Evolutionary conservation across 1,140 invertebrate species (phyloP).

Genomic region (Hyposmocoma kahamanoa): DNA sequence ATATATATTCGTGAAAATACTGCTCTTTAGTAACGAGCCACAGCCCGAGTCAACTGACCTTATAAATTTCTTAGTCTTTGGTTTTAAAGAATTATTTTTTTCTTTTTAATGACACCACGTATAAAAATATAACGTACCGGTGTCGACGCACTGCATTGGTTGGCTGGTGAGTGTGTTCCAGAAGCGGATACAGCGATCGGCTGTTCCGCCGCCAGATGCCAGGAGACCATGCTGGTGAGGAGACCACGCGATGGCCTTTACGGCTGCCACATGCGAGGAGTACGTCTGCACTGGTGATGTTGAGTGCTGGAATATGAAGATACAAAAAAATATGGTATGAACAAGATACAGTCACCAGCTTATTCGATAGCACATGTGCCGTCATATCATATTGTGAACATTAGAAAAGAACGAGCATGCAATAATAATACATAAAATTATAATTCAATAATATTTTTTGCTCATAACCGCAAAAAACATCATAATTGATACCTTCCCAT

Average conservation of each 20-base stretch:
- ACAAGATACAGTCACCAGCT: too few species aligned
- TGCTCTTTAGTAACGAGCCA: too few species aligned
- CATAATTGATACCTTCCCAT: not conserved
- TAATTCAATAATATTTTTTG: too few species aligned
- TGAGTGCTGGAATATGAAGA: constrained; percentile 76
- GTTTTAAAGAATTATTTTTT: too few species aligned
- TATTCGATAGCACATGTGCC: too few species aligned
- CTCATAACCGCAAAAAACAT: not conserved
- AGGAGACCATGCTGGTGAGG: constrained; percentile 98
- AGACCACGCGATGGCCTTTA: constrained; percentile 99
- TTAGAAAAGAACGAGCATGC: too few species aligned
- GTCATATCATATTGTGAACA: too few species aligned
- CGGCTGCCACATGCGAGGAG: constrained; percentile 97
- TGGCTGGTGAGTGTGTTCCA: constrained; percentile 99
- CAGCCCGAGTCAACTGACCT: too few species aligned
- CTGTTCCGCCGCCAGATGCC: constrained; percentile 98
- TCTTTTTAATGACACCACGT: too few species aligned
- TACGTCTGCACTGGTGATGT: constrained; percentile 95
- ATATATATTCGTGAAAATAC: too few species aligned
- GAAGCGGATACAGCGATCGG: constrained; percentile 97
- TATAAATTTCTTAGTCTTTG: too few species aligned
- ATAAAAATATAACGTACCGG: constrained; percentile 78
- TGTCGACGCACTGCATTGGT: constrained; percentile 98
- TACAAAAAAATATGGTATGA: not conserved
- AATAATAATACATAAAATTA: too few species aligned